Conservation (phyloP, 2,888 invertebrate genomes). For the Spodoptera picta region DNA sequence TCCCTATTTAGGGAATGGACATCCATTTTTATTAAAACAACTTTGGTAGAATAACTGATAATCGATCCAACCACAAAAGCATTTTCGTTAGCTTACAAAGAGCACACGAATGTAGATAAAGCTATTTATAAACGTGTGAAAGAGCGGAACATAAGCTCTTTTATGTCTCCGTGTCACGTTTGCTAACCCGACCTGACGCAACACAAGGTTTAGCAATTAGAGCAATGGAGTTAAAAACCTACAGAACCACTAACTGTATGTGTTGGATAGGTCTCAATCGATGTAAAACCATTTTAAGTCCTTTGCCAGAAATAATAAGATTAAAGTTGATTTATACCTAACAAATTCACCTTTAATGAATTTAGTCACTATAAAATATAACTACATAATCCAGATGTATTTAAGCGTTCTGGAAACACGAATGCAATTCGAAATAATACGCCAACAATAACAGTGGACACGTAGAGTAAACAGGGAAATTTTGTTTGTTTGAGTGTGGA, state of each 20-base stretch:
- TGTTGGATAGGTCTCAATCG: constrained; percentile 4
- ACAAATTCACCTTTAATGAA: constrained; percentile 10
- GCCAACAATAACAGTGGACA: constrained; percentile 33
- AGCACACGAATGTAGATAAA: constrained; percentile 4
- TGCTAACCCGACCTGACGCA: constrained; percentile 28
- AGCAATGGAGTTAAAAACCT: constrained; percentile 30
- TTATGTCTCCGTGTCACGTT: constrained; percentile 30
- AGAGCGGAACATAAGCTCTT: constrained; percentile 15
- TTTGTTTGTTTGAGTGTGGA: constrained; percentile 15
- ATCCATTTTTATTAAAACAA: too few species aligned
- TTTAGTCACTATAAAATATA: constrained; percentile 14
- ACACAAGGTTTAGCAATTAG: constrained; percentile 30
- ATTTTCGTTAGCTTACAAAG: neutral
- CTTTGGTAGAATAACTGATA: too few species aligned
- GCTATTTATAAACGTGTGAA: constrained; percentile 24
- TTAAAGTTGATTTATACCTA: neutral
- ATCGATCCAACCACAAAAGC: neutral
- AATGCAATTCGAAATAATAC: constrained; percentile 12
- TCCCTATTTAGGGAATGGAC: too few species aligned
- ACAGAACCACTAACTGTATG: constrained; percentile 4
- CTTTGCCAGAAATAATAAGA: neutral
- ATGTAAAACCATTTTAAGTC: constrained; percentile 6
- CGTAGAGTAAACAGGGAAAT: constrained; percentile 6
- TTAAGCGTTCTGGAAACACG: constrained; percentile 9
- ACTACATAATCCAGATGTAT: constrained; percentile 27